Base-by-base conservation (phyloP, 64 coral and sea anemone genomes). In the Pachyseris speciosa region DNA sequence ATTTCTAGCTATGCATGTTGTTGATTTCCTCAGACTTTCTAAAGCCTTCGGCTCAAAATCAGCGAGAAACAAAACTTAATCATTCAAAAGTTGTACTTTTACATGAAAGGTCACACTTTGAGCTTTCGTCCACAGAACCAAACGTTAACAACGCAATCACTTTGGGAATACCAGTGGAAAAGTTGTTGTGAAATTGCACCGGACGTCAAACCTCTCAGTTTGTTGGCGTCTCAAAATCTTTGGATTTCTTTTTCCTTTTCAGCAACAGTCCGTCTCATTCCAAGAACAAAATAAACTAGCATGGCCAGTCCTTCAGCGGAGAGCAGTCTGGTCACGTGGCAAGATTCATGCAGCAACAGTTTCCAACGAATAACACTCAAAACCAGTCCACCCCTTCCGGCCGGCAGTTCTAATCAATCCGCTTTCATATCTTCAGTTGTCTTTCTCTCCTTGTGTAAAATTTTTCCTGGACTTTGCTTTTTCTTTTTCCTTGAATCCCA, bases 241-340 rank as follows among this genome's bases (percentile, higher is more conserved):
- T 5, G 5, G 7, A 5, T 36, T 1, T 19, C 2, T 65, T 67
- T 74, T 59, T 48, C 11, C n/a, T 44, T 85, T 66, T 48, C 72
- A 89, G 28, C 75, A 91, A 19, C 89, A 91, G 43, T 83, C 89
- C 17, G 83, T 83, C 42, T 19, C 60, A 48, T 91, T 83, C 37
- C 89, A 91, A 55, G 79, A 50, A 30, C 89, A 91, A 66, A 83
- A 57, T 52, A n/a, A 83, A 83, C 31, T 77, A 90, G 63, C 75
- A 78, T 38, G 52, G 29, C 33, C 76, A 80, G 33, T 59, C 76
- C 31, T 80, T 51, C 20, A 60, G 51, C 51, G 51, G 50, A 20
- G 50, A 80, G 76, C 76, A 80, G 30, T 7, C 76, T 36, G 19
- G 47, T 59, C 76, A 61, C 19, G 76, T 80, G 9, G 51, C 31